Conservation (phyloP, 2,797 vertebrate species). For the Fringilla coelebs region DNA sequence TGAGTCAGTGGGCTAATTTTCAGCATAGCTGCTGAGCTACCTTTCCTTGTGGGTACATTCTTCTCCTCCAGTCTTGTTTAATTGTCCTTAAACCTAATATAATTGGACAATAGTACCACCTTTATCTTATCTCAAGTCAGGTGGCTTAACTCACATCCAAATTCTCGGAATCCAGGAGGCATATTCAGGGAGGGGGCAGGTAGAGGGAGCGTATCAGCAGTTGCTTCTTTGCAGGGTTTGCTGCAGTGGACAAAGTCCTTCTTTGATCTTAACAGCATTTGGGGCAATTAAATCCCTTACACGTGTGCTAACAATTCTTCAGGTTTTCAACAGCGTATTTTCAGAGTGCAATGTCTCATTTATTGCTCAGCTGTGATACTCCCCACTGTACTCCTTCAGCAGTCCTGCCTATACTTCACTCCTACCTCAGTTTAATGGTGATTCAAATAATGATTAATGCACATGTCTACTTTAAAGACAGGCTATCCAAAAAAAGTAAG, state of each 20-base stretch:
- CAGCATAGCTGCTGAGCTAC: neutral
- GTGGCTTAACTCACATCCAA: neutral
- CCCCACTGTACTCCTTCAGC: neutral
- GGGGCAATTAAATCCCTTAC: neutral
- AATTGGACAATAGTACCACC: neutral
- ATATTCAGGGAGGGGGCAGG: no score
- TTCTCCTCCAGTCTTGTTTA: neutral
- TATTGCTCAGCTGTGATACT: neutral
- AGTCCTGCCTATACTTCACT: neutral
- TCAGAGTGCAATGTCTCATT: neutral
- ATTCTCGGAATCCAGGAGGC: accelerated
- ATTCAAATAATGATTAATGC: neutral
- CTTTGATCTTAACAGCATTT: neutral
- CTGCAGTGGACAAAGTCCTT: neutral
- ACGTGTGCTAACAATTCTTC: neutral
- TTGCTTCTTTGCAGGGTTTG: neutral
- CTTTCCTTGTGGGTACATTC: neutral
- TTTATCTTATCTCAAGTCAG: neutral
- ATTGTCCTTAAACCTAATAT: neutral
- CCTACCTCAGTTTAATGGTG: neutral
- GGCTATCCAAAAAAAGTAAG: neutral
- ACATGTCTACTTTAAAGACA: neutral
- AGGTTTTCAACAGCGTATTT: neutral
- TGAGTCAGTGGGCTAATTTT: neutral
- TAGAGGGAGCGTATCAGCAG: neutral